Percentiles rank a stretch among this genome's conserved stretches.
Evolutionary conservation across 2,888 invertebrate genomes (phyloP).

Genomic region (Agrochola lota): DNA sequence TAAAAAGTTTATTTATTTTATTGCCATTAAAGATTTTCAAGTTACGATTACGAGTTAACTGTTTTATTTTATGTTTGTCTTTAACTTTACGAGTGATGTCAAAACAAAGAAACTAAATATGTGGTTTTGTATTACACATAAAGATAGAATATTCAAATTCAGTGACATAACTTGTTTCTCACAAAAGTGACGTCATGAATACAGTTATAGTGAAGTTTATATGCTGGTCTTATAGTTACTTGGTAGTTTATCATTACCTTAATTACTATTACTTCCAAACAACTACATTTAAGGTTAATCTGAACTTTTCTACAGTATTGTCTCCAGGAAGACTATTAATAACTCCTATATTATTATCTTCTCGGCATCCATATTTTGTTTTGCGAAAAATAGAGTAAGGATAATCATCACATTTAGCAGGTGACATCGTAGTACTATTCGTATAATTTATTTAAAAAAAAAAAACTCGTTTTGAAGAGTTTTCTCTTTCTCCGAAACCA

Average conservation of each 20-base stretch:
- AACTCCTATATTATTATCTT: background rate
- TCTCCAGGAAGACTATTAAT: background rate
- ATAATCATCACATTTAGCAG: background rate
- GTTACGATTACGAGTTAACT: constrained; percentile 39
- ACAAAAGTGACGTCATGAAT: constrained; percentile 54
- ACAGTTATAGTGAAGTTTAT: constrained; percentile 43
- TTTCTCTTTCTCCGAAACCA: background rate
- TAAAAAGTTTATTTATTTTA: constrained; percentile 27
- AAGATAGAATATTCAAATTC: constrained; percentile 50
- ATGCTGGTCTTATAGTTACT: constrained; percentile 3
- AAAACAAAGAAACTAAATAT: constrained; percentile 57
- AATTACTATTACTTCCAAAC: background rate
- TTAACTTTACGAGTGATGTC: constrained; percentile 34
- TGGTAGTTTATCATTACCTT: constrained; percentile 25
- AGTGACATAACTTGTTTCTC: constrained; percentile 42
- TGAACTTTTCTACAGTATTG: background rate
- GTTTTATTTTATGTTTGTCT: constrained; percentile 44
- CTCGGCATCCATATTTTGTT: background rate
- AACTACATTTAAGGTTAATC: background rate
- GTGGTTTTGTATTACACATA: constrained; percentile 51
- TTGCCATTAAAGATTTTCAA: constrained; percentile 31
- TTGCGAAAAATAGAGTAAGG: background rate
- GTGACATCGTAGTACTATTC: background rate
- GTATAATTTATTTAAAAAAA: no score
- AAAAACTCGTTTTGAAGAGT: background rate